phyloP scores from a whole-genome alignment of 1,140 invertebrate species.

The Neodiprion pinetum region DNA sequence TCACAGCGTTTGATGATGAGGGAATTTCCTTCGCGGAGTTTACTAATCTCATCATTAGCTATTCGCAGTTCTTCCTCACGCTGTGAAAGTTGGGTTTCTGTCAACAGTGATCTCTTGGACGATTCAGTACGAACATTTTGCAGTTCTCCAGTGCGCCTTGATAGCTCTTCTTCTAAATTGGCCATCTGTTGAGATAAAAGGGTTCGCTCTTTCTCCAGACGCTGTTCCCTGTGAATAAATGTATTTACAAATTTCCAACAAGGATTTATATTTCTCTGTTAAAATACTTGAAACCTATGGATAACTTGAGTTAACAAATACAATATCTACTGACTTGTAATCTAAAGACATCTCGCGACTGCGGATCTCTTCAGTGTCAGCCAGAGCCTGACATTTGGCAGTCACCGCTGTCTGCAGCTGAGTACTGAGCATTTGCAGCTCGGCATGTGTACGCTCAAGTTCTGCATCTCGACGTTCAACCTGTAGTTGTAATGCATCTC shows the following conservation, averaged over 20 bases:
- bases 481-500: conserved; percentile 73
- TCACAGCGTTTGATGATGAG: conserved; percentile 75
- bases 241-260: not conserved
- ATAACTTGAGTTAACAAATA: not conserved
- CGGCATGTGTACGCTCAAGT: conserved; percentile 71
- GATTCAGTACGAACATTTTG: conserved; percentile 78
- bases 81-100: conserved; percentile 79
- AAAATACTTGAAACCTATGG: not conserved
- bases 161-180: conserved; percentile 77
- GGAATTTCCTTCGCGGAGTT: conserved; percentile 72
- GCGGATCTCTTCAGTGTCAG: conserved; percentile 79
- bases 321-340: conserved; percentile 62
- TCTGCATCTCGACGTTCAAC: conserved; percentile 74
- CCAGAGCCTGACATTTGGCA: conserved; percentile 84
- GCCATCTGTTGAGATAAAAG: conserved; percentile 79
- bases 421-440: conserved; percentile 67
- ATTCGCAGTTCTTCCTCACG: conserved; percentile 81
- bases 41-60: conserved; percentile 67
- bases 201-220: conserved; percentile 80
- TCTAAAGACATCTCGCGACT: conserved; percentile 80
- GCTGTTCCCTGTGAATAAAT: conserved; percentile 67
- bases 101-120: conserved; percentile 71
- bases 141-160: conserved; percentile 77
- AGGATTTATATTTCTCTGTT: not conserved
- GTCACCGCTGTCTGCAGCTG: conserved; percentile 74